Evolutionary conservation across 2,888 invertebrate genomes (phyloP), one percentile per base, ranked within the genome.

Genomic region (Oscheius onirici): DNA sequence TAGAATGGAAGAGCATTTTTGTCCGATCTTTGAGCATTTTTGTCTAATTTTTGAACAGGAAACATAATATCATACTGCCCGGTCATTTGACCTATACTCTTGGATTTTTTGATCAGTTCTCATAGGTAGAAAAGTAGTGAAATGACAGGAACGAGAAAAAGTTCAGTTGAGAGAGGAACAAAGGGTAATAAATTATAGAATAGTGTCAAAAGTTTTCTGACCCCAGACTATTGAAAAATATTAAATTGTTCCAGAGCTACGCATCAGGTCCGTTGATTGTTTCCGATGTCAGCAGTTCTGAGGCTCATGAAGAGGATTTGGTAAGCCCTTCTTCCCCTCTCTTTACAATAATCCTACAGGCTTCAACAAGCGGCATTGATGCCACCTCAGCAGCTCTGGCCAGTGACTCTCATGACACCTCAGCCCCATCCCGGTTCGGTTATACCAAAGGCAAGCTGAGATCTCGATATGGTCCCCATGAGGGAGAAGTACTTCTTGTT

Each of bases 381-480:
- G 10, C 74, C 61, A 20, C 72, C 55, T 52, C 76, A 22, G 63
- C 63, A 28, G 63, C 63, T 24, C 28, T 63, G 46, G 63, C 63
- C 17, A 41, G 17, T 22, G 63, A 63, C 26, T n/a, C 22, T 46
- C 20, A 26, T 8, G 49, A 63, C 15, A 20, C 17, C 1, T 15
- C 40, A 17, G 49, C 63, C 13, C 63, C 63, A 24, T 60, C 63
- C 2, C 67, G 67, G 1, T 68, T 68, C 46, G 67, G 57, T 10
- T 68, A 68, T 24, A 68, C 54, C 20, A 57, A 68, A 55, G 67
- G 93, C 88, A 95, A 95, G 91, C 92, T 97, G 83, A 92, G 93
- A 88, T 94, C 94, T 90, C 94, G 94, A 89, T 97, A 97, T 90
- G 92, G 92, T 8, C 91, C 92, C 73, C 90, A 95, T 87, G 93